Evolutionary conservation across 2,797 vertebrate genomes (phyloP).

Genomic region (Xenops minutus): DNA sequence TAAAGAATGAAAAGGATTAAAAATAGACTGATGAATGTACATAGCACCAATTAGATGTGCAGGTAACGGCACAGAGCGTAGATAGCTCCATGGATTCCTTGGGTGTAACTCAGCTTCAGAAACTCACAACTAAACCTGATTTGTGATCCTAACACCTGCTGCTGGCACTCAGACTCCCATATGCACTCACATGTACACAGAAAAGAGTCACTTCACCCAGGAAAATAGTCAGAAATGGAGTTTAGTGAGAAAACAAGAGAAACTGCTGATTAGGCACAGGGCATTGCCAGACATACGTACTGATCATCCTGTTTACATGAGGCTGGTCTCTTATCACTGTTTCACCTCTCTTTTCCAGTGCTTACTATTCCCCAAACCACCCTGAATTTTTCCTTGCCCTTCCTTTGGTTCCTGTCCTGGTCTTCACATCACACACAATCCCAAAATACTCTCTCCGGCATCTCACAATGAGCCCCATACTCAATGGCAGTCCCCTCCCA

Average conservation of each 20-base stretch:
- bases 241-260: not conserved
- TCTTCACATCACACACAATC: not conserved
- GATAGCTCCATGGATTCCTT: not conserved
- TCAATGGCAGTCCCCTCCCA: not conserved
- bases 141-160: not conserved
- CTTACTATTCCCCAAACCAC: not conserved
- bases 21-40: not conserved
- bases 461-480: not conserved
- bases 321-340: not conserved
- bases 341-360: not conserved
- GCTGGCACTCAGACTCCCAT: not conserved
- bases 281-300: rapidly evolving
- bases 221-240: not conserved
- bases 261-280: not conserved
- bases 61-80: not conserved
- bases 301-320: not conserved
- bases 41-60: not conserved
- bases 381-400: not conserved
- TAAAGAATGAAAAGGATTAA: not conserved
- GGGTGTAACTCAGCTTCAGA: not conserved
- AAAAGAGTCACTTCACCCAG: not conserved
- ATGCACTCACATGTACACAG: rapidly evolving
- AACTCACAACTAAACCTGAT: rapidly evolving
- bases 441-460: not conserved
- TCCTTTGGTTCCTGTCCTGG: not conserved